These are phyloP conservation scores for Dissostichus mawsoni DNA, from an alignment of 2,113 vertebrate genomes.

Conservation along the genomic window DNA sequence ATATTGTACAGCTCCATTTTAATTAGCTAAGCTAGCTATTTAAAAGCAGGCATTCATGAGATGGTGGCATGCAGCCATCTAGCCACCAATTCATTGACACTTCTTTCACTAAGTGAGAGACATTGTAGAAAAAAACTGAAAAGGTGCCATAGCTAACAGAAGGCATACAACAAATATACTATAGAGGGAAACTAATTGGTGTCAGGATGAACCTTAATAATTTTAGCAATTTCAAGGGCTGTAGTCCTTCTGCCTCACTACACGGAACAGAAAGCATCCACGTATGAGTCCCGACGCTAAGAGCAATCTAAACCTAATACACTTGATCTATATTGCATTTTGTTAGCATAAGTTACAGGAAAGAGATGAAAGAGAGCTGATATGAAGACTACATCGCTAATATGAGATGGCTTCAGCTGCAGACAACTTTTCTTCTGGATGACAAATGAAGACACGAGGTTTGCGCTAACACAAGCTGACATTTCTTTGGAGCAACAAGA, in stretches of 20 bases:
- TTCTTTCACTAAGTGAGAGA: not conserved
- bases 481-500: not conserved
- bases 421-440: not conserved
- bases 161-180: not conserved
- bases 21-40: not conserved
- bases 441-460: slow-evolving; percentile 10
- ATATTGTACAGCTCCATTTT: not conserved
- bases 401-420: not conserved
- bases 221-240: not conserved
- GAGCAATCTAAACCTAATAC: not conserved
- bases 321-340: not conserved
- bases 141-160: not conserved
- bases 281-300: not conserved
- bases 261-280: not conserved
- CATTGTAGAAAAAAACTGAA: not conserved
- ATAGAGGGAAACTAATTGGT: not conserved
- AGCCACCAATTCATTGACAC: too few species aligned
- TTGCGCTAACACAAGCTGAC: not conserved
- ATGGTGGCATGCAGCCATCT: not conserved
- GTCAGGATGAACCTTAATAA: not conserved
- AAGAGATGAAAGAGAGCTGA: not conserved
- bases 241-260: not conserved
- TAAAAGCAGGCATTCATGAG: too few species aligned
- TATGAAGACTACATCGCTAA: not conserved
- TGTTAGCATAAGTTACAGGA: not conserved